These are phyloP conservation scores for Pseudococcus longispinus DNA, from an alignment of 2,888 invertebrate species.

Conservation along the genomic window DNA sequence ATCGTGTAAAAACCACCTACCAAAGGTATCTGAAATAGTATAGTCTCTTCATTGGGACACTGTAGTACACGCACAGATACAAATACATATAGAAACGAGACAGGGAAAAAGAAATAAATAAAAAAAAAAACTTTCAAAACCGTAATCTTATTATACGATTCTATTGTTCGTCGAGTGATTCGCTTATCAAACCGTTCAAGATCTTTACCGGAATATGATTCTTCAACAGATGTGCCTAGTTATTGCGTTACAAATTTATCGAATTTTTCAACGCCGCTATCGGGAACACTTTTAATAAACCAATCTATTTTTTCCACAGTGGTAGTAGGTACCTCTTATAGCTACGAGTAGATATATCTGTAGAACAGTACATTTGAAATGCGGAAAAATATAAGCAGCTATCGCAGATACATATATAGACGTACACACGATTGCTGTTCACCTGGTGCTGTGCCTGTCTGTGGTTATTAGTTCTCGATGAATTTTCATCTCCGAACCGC, in stretches of 20 bases:
- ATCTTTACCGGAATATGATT: slow-evolving; percentile 51
- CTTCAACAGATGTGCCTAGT: slow-evolving; percentile 42
- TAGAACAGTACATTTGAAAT: neutral
- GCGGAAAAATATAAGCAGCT: neutral
- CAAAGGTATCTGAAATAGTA: slow-evolving; percentile 39
- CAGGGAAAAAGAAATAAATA: slow-evolving; percentile 12
- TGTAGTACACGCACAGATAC: neutral
- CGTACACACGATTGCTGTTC: neutral
- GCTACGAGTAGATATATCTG: neutral
- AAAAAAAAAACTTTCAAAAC: slow-evolving; percentile 35
- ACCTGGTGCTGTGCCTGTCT: neutral
- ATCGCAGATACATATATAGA: too few species aligned
- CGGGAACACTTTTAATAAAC: slow-evolving; percentile 30
- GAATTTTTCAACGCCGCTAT: slow-evolving; percentile 39
- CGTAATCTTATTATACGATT: slow-evolving; percentile 54
- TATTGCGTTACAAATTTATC: slow-evolving; percentile 55
- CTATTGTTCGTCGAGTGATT: slow-evolving; percentile 56
- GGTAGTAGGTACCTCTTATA: neutral
- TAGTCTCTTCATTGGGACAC: slow-evolving; percentile 46
- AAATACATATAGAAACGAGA: neutral
- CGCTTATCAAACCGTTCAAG: slow-evolving; percentile 54
- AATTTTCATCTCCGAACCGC: neutral
- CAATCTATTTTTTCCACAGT: slow-evolving; percentile 42
- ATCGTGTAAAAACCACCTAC: slow-evolving; percentile 52
- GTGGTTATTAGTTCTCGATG: neutral